Conservation (phyloP, 64 coral and sea anemone species). For the Porites lutea region DNA sequence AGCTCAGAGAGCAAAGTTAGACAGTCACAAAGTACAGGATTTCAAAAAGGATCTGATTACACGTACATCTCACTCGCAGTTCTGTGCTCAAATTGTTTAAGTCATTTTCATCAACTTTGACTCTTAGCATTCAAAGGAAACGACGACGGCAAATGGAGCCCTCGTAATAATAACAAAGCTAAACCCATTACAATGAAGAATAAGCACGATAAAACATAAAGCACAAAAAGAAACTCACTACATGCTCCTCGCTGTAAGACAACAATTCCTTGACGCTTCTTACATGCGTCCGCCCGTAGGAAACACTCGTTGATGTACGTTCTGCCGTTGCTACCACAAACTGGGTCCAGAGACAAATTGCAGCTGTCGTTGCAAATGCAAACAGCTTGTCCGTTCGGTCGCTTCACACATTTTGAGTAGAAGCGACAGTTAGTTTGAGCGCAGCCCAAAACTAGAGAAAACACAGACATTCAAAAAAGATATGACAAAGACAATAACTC, state of each 20-base stretch:
- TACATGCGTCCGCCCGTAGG: constrained; percentile 77
- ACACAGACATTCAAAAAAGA: not conserved
- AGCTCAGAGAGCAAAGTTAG: too few species aligned
- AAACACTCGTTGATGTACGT: constrained; percentile 94
- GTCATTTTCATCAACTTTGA: too few species aligned
- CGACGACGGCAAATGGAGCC: too few species aligned
- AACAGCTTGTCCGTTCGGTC: constrained; percentile 76
- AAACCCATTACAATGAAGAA: not conserved
- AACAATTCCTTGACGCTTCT: constrained; percentile 62
- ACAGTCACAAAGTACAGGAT: too few species aligned
- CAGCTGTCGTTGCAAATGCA: constrained; percentile 82
- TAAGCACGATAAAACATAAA: not conserved
- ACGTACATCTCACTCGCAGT: too few species aligned
- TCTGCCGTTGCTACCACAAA: constrained; percentile 89
- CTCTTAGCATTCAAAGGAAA: too few species aligned
- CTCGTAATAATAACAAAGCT: too few species aligned
- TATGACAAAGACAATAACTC: not conserved
- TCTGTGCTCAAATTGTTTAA: too few species aligned
- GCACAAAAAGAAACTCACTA: constrained; percentile 61
- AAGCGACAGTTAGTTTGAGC: constrained; percentile 72
- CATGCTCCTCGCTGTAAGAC: constrained; percentile 82
- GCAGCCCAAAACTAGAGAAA: constrained; percentile 77
- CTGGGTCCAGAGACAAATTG: constrained; percentile 58
- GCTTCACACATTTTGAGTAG: constrained; percentile 81
- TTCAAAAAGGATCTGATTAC: too few species aligned